These are phyloP conservation scores for Speoplatyrhinus poulsoni DNA, from an alignment of 2,113 vertebrate species.

Conservation along the genomic window DNA sequence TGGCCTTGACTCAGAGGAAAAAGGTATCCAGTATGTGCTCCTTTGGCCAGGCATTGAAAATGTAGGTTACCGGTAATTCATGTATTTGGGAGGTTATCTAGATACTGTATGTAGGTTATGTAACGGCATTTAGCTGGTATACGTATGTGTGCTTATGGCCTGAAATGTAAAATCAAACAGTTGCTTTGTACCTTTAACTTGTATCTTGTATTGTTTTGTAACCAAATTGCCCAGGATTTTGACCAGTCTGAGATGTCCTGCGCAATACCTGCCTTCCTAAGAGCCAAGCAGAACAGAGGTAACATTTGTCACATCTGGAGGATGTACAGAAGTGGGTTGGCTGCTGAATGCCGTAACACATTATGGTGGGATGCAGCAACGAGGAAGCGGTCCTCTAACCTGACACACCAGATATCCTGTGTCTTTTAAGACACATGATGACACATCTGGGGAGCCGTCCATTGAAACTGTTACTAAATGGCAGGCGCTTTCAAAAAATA, in stretches of 20 bases:
- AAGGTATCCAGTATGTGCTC: slow-evolving; percentile 1
- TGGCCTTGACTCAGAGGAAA: slow-evolving; percentile 26
- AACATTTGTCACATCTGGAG: slow-evolving; percentile 40
- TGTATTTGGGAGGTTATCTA: background rate
- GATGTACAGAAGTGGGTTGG: slow-evolving; percentile 49
- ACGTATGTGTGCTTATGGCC: background rate
- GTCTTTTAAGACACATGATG: no score
- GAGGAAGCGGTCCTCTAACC: no score
- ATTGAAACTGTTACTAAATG: no score
- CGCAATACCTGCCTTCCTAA: slow-evolving; percentile 31
- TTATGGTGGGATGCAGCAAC: slow-evolving; percentile 18
- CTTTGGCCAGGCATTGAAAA: slow-evolving; percentile 3
- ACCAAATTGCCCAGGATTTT: slow-evolving; percentile 46
- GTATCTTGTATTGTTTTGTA: background rate
- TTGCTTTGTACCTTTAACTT: background rate
- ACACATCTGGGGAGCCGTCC: no score
- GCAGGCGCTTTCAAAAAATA: no score
- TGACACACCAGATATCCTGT: no score
- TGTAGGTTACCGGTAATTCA: slow-evolving; percentile 25
- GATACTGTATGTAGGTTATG: background rate
- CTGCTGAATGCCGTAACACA: background rate
- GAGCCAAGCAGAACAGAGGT: slow-evolving; percentile 56
- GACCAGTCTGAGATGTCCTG: slow-evolving; percentile 24
- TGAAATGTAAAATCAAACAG: background rate
- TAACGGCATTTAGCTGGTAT: background rate